Evolutionary conservation across 2,113 vertebrate species (phyloP).

Genomic region (Notiomystis cincta): DNA sequence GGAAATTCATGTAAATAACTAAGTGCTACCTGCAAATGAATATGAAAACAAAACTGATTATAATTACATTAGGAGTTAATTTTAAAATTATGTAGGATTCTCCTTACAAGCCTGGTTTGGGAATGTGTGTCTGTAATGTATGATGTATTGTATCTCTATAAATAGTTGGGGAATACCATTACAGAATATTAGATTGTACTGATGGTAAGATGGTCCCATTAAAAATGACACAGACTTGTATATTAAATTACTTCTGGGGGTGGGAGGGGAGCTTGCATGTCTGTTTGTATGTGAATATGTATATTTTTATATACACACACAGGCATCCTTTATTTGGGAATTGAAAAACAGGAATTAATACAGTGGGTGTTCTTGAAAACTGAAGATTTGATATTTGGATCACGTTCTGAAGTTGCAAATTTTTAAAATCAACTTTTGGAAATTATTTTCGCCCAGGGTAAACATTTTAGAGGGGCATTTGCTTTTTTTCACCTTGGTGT

Average conservation of each 20-base stretch:
- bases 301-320: neutral
- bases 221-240: conserved; percentile 30
- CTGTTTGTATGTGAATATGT: neutral
- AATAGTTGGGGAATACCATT: conserved; percentile 69
- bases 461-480: neutral
- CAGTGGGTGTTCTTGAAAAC: neutral
- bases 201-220: conserved; percentile 31
- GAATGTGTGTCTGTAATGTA: neutral
- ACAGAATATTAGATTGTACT: conserved; percentile 59
- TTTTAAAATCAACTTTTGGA: neutral
- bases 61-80: conserved; percentile 1
- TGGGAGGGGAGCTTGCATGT: neutral
- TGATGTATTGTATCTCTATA: conserved; percentile 54
- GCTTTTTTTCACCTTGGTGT: neutral
- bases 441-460: neutral
- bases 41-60: conserved; percentile 16
- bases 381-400: neutral
- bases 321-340: neutral
- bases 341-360: neutral
- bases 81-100: neutral
- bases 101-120: neutral
- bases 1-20: conserved; percentile 37
- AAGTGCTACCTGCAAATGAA: conserved; percentile 31
- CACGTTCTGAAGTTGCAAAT: neutral
- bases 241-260: conserved; percentile 24